Percentiles rank a stretch among this genome's conserved stretches.
Conservation (phyloP, 23 tunicate genomes). For the Styela clava region DNA sequence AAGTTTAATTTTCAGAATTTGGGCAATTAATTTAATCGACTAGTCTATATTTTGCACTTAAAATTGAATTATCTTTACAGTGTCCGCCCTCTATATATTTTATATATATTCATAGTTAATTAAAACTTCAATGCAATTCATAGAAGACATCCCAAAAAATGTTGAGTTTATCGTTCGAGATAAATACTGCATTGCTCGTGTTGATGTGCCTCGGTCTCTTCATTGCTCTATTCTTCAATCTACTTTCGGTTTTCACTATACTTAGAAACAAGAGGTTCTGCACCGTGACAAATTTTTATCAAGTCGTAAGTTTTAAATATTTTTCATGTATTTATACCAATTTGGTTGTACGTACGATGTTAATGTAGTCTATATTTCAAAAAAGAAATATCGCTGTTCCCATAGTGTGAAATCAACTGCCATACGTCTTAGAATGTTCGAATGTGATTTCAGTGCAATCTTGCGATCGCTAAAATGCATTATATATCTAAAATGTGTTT, state of each 20-base stretch:
- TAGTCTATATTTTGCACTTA: background rate
- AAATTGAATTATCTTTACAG: too few species aligned
- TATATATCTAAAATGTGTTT: too few species aligned
- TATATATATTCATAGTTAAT: background rate
- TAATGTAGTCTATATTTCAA: too few species aligned
- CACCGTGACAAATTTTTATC: background rate
- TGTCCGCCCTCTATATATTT: background rate
- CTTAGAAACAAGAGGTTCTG: background rate
- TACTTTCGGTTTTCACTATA: background rate
- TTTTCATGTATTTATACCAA: background rate
- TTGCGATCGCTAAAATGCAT: too few species aligned
- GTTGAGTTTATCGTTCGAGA: background rate
- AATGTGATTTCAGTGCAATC: too few species aligned
- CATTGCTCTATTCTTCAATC: slow-evolving; percentile 4
- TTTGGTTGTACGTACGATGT: background rate
- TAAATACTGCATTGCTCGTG: background rate
- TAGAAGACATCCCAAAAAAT: background rate
- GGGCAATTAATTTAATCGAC: background rate
- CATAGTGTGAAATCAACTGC: too few species aligned
- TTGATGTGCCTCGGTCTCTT: background rate
- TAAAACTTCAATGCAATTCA: background rate
- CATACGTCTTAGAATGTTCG: too few species aligned
- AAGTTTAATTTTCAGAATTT: background rate
- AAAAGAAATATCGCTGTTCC: too few species aligned
- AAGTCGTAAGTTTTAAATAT: background rate